Evolutionary conservation across 2,797 vertebrate genomes (phyloP).

Genomic region (Notoglanidium macrostoma): DNA sequence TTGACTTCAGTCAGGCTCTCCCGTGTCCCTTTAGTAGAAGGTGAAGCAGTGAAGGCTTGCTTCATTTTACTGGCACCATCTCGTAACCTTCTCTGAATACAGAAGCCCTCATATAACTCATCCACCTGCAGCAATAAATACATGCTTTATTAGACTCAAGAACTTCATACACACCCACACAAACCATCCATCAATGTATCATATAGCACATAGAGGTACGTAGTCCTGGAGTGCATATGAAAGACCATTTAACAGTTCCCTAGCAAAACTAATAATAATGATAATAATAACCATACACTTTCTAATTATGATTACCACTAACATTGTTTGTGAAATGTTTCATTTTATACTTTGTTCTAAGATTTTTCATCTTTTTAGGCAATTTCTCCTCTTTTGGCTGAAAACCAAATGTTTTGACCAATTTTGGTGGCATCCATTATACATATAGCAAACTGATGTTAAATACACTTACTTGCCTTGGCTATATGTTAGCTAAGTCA

Average conservation of each 20-base stretch:
- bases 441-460: not conserved
- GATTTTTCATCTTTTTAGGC: not conserved
- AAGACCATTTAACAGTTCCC: not conserved
- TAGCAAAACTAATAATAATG: not conserved
- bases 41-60: slow-evolving; percentile 91
- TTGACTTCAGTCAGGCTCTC: slow-evolving; percentile 93
- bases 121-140: slow-evolving; percentile 80
- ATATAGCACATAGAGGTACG: not conserved
- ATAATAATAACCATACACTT: too few species aligned
- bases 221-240: not conserved
- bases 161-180: slow-evolving; percentile 28
- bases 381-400: not conserved
- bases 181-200: slow-evolving; percentile 1
- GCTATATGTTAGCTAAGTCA: not conserved
- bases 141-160: not conserved
- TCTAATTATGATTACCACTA: not conserved
- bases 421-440: not conserved
- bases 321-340: not conserved
- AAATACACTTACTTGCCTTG: not conserved
- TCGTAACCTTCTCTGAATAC: slow-evolving; percentile 92
- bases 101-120: slow-evolving; percentile 97
- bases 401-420: not conserved
- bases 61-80: slow-evolving; percentile 98
- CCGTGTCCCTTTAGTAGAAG: slow-evolving; percentile 90
- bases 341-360: not conserved